Evolutionary conservation across 2,113 vertebrate species (phyloP).

Genomic region (Nanorana parkeri): DNA sequence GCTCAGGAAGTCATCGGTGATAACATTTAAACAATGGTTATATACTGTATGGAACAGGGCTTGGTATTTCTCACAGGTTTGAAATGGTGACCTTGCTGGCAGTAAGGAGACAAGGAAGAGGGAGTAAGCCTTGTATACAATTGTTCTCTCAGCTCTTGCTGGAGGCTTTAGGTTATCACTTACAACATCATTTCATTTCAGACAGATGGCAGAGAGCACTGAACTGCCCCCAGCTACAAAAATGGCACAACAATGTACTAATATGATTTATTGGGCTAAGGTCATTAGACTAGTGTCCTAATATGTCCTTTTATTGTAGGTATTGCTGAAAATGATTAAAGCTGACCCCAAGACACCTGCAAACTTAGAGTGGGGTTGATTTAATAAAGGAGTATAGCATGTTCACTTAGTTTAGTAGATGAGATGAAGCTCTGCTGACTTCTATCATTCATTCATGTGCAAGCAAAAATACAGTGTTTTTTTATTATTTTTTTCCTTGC

Average conservation of each 20-base stretch:
- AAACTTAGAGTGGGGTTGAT: no score
- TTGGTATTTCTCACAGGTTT: constrained; percentile 27
- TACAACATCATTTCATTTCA: constrained; percentile 16
- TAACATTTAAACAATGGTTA: constrained; percentile 20
- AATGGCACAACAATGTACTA: not conserved
- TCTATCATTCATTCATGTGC: no score
- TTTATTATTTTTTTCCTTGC: no score
- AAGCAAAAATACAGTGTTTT: no score
- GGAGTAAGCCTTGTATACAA: constrained; percentile 35
- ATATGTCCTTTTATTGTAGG: not conserved
- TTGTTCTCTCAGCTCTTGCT: constrained; percentile 15
- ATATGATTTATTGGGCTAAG: not conserved
- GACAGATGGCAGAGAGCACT: not conserved
- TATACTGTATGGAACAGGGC: not conserved
- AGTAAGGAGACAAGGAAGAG: constrained; percentile 27
- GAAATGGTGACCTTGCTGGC: constrained; percentile 24
- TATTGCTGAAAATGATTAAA: no score
- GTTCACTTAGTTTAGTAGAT: no score
- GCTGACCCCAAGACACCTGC: no score
- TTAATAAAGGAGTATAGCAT: no score
- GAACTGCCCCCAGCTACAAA: no score
- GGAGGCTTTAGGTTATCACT: constrained; percentile 27
- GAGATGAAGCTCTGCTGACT: no score
- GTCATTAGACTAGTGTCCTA: not conserved
- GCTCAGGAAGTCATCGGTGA: not conserved